Percentiles rank a stretch among this genome's conserved stretches.
Conservation (phyloP, 2,797 vertebrate genomes). For the Clarias pachynema region DNA sequence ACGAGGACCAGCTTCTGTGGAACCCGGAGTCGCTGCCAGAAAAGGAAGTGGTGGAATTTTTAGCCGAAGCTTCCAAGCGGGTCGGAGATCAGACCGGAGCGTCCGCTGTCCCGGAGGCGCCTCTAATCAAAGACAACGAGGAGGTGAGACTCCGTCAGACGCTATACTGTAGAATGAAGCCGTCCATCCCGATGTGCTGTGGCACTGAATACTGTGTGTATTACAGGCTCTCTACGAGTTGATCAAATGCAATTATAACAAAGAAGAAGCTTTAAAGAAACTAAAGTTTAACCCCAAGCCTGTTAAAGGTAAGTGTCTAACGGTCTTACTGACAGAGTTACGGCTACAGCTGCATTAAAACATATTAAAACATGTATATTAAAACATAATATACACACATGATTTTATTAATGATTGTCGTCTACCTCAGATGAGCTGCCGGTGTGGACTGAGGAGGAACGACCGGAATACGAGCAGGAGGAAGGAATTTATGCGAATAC, state of each 20-base stretch:
- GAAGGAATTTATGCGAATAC: conserved; percentile 94
- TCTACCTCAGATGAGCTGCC: conserved; percentile 86
- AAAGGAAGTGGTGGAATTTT: conserved; percentile 90
- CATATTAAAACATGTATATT: too few relatives aligned
- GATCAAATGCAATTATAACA: conserved; percentile 95
- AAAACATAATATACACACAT: too few relatives aligned
- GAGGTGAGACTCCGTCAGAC: conserved; percentile 75
- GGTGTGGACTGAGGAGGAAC: conserved; percentile 96
- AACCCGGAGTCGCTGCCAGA: conserved; percentile 91
- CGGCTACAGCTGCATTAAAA: too few relatives aligned
- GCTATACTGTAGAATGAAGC: neutral
- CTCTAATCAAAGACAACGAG: conserved; percentile 97
- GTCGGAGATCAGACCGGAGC: conserved; percentile 92
- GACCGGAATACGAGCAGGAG: conserved; percentile 94
- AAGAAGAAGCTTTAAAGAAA: conserved; percentile 92
- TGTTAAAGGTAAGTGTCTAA: conserved; percentile 85
- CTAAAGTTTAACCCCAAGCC: conserved; percentile 92
- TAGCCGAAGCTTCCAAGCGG: conserved; percentile 88
- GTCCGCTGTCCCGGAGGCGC: conserved; percentile 91
- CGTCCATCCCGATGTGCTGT: neutral
- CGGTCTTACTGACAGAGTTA: neutral
- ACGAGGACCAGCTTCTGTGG: conserved; percentile 97
- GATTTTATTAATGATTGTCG: neutral
- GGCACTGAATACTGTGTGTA: conserved; percentile 12
- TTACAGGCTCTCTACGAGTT: conserved; percentile 92